A percentile compares a stretch with the other conserved stretches of the same genome.
These are phyloP conservation scores for Spheniscus humboldti DNA, from an alignment of 2,797 vertebrate genomes.

Conservation along the genomic window DNA sequence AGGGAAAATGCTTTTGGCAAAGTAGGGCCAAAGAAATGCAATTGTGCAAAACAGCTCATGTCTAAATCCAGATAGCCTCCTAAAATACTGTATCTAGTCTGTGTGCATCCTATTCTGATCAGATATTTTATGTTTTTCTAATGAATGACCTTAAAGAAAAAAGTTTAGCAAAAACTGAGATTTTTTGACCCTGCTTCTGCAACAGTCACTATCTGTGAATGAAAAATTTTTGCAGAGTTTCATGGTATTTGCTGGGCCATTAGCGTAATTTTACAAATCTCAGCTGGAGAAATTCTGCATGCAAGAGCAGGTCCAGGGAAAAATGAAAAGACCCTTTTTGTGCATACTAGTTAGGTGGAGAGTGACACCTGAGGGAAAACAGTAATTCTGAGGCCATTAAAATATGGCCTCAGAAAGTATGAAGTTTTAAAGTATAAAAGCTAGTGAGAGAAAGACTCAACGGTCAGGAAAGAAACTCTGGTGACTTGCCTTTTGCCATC, in stretches of 20 bases:
- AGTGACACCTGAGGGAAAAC: neutral
- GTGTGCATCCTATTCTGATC: neutral
- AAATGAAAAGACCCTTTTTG: neutral
- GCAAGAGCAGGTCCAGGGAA: neutral
- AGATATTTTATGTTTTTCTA: neutral
- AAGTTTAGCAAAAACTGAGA: neutral
- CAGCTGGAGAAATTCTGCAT: neutral
- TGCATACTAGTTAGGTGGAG: neutral
- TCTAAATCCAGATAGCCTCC: neutral
- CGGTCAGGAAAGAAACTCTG: neutral
- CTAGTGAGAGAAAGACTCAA: neutral
- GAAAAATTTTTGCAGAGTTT: neutral
- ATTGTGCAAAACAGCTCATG: neutral
- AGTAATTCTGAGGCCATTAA: neutral
- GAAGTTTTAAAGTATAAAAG: neutral
- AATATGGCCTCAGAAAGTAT: neutral
- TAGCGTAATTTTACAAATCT: neutral
- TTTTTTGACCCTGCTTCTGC: neutral
- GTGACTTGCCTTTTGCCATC: conserved; percentile 83
- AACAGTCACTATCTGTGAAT: neutral
- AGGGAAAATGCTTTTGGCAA: neutral
- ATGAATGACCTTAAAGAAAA: neutral
- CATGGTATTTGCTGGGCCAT: neutral
- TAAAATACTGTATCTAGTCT: neutral
- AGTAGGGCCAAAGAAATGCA: neutral